Conservation (phyloP, 2,888 invertebrate species). For the Eupithecia insigniata region DNA sequence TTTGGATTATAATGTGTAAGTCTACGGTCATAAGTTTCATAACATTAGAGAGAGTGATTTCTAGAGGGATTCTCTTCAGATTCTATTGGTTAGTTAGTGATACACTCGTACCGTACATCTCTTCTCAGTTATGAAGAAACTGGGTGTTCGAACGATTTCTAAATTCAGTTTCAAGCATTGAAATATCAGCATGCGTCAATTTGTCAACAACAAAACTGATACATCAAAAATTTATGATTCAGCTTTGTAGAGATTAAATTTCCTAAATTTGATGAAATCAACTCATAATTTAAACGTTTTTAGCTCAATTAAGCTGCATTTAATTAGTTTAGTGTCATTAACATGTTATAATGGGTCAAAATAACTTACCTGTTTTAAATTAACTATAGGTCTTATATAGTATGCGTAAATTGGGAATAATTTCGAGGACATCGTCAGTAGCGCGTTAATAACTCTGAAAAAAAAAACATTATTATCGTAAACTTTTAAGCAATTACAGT, state of each 20-base stretch:
- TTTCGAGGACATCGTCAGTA: slow-evolving; percentile 29
- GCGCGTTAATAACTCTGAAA: slow-evolving; percentile 34
- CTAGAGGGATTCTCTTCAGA: no score
- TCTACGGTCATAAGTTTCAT: no score
- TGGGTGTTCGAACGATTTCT: neutral
- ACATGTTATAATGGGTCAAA: neutral
- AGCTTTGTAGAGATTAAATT: no score
- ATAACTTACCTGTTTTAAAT: slow-evolving; percentile 29
- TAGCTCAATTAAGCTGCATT: neutral
- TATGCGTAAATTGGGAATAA: slow-evolving; percentile 15
- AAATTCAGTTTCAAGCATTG: neutral
- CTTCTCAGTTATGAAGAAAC: neutral
- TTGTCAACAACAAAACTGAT: neutral
- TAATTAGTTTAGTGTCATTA: neutral
- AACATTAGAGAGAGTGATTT: no score
- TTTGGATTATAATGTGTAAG: no score
- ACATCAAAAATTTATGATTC: neutral
- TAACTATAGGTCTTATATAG: slow-evolving; percentile 19
- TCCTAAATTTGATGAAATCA: no score
- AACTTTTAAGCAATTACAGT: no score
- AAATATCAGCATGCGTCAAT: neutral
- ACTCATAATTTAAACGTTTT: neutral
- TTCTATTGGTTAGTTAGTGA: neutral
- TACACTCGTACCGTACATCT: neutral
- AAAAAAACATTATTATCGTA: neutral